These are phyloP conservation scores for Polietes domitor DNA, from an alignment of 2,888 invertebrate genomes.

Conservation along the genomic window DNA sequence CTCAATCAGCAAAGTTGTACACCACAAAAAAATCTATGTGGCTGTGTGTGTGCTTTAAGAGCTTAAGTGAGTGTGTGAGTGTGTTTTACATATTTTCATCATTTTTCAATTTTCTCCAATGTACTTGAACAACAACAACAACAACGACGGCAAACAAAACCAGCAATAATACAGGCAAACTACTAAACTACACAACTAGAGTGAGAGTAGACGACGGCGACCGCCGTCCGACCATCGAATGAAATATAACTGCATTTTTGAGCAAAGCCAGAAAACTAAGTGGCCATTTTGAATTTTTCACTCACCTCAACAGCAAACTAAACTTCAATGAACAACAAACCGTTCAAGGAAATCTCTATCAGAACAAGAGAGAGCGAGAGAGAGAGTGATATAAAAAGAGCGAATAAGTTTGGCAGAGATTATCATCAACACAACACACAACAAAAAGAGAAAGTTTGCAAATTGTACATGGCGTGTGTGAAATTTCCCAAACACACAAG, in stretches of 20 bases:
- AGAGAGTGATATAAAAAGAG: background rate
- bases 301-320: conserved; percentile 48
- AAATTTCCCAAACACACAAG: too few species aligned
- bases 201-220: too few species aligned
- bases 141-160: conserved; percentile 27
- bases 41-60: background rate
- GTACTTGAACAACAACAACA: conserved; percentile 62
- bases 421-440: background rate
- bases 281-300: conserved; percentile 66
- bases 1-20: conserved; percentile 66
- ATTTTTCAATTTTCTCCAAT: conserved; percentile 67
- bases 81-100: conserved; percentile 62
- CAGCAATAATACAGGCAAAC: conserved; percentile 49
- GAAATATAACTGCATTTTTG: conserved; percentile 58
- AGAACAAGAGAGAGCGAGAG: background rate
- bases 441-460: conserved; percentile 3
- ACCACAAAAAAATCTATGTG: conserved; percentile 49
- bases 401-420: background rate
- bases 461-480: background rate
- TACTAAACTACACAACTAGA: conserved; percentile 61
- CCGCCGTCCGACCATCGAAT: too few species aligned
- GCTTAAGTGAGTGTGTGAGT: conserved; percentile 17
- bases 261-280: conserved; percentile 36
- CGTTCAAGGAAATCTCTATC: conserved; percentile 10
- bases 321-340: conserved; percentile 46